A percentile compares a stretch with the other conserved stretches of the same genome.
These are phyloP conservation scores for Cerceris rybyensis DNA, from an alignment of 2,888 invertebrate genomes.

Conservation along the genomic window DNA sequence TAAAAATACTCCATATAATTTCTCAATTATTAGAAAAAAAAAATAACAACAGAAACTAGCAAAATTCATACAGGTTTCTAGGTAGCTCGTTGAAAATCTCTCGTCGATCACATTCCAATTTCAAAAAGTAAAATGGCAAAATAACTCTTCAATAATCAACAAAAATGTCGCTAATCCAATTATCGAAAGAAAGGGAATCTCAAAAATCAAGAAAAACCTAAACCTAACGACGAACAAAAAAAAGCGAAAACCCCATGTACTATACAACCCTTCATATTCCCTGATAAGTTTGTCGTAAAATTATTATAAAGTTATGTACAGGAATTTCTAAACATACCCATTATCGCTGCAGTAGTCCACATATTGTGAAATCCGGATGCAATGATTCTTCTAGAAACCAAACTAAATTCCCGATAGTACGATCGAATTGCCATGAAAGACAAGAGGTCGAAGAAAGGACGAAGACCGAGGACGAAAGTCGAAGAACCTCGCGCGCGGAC, in stretches of 20 bases:
- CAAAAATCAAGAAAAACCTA: not conserved
- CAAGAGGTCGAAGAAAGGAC: not conserved
- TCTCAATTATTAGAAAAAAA: no score
- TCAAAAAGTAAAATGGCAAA: not conserved
- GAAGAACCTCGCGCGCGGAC: constrained; percentile 53
- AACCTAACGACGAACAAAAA: not conserved
- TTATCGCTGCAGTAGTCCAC: no score
- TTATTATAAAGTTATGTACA: not conserved
- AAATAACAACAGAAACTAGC: no score
- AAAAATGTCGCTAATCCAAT: not conserved
- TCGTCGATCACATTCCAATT: not conserved
- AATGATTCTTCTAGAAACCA: not conserved
- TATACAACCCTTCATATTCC: not conserved
- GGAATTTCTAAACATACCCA: no score
- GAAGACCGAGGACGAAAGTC: constrained; percentile 1
- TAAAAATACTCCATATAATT: no score
- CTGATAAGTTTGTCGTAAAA: not conserved
- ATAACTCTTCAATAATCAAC: not conserved
- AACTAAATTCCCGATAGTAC: not conserved
- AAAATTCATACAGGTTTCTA: no score
- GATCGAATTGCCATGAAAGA: not conserved
- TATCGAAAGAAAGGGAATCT: not conserved
- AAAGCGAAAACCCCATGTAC: not conserved
- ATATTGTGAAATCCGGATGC: no score
- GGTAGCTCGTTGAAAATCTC: not conserved